Evolutionary conservation across 2,113 vertebrate genomes (phyloP).

Genomic region (Gambusia affinis): DNA sequence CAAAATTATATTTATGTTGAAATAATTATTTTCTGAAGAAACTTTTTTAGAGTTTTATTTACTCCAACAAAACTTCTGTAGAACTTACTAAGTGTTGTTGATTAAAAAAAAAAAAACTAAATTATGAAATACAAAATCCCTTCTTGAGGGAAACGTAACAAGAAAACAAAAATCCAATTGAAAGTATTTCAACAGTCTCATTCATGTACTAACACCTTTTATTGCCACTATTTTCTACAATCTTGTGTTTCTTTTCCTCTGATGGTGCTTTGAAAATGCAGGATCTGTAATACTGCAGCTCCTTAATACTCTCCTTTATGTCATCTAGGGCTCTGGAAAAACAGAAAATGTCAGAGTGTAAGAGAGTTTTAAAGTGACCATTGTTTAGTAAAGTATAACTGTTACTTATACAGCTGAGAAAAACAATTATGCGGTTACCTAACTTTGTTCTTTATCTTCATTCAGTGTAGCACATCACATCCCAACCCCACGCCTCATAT

Average conservation of each 20-base stretch:
- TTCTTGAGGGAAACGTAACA: neutral
- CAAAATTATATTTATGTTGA: too few relatives aligned
- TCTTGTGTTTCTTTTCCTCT: constrained; percentile 85
- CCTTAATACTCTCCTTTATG: constrained; percentile 95
- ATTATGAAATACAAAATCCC: neutral
- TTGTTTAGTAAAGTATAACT: too few relatives aligned
- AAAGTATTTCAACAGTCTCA: neutral
- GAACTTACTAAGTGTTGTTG: too few relatives aligned
- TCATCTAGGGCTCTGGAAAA: constrained; percentile 88
- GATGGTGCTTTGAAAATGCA: constrained; percentile 87
- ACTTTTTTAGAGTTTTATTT: too few relatives aligned
- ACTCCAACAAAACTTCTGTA: too few relatives aligned
- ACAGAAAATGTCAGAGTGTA: neutral
- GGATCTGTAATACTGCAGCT: constrained; percentile 92
- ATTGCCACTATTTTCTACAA: constrained; percentile 83
- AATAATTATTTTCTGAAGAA: too few relatives aligned
- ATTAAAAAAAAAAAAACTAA: too few relatives aligned
- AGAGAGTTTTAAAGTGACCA: neutral
- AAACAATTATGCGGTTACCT: too few relatives aligned
- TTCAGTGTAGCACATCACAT: too few relatives aligned
- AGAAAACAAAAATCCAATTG: neutral
- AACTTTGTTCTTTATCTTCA: too few relatives aligned
- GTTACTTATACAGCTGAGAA: too few relatives aligned
- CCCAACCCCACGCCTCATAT: too few relatives aligned
- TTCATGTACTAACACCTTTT: constrained; percentile 61